A percentile compares a stretch with the other conserved stretches of the same genome.
phyloP scores from a whole-genome alignment of 2,113 vertebrate species.

The Mellivora capensis region DNA sequence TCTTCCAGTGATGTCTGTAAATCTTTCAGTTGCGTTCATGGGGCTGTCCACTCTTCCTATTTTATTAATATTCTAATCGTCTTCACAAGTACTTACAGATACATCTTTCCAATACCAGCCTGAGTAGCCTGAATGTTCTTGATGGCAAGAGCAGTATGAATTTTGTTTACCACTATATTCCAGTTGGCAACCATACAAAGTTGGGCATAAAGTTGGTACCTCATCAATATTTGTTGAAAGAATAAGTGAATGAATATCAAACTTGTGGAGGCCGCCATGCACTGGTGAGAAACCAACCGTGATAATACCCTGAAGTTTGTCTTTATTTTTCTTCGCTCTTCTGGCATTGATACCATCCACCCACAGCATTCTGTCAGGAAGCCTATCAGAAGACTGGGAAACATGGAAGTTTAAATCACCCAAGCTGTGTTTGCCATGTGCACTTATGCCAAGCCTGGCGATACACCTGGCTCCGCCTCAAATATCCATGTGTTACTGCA shows the following conservation, averaged over 20 bases:
- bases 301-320: background rate
- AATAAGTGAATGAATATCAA: background rate
- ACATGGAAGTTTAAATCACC: background rate
- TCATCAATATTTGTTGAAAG: background rate
- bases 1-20: background rate
- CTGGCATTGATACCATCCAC: background rate
- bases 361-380: background rate
- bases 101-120: background rate
- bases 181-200: background rate
- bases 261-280: background rate
- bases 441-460: background rate
- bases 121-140: background rate
- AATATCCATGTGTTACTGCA: background rate
- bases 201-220: background rate
- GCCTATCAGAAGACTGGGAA: background rate
- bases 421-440: background rate
- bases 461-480: background rate
- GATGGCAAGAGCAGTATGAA: background rate
- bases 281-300: background rate
- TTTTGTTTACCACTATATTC: background rate
- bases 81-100: background rate
- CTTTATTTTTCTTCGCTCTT: constrained; percentile 9
- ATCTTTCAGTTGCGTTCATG: background rate
- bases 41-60: background rate
- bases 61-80: background rate